A percentile compares a stretch with the other conserved stretches of the same genome.
Evolutionary conservation across 1,140 invertebrate genomes (phyloP).

Genomic region (Pentalonia nigronervosa): DNA sequence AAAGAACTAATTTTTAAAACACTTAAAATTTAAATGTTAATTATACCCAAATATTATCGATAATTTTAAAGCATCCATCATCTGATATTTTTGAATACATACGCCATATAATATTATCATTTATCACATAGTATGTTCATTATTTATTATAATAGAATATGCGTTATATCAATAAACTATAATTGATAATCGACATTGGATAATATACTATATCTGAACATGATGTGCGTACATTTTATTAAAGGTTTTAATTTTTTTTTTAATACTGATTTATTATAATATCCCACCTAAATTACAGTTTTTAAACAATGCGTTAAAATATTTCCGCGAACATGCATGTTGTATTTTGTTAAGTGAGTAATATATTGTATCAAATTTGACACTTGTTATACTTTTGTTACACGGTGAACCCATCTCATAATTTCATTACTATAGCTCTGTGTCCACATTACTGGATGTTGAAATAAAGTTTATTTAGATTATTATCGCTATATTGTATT

Average conservation of each 20-base stretch:
- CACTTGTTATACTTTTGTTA: not conserved
- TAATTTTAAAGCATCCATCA: not conserved
- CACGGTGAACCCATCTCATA: not conserved
- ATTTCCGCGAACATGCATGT: not conserved
- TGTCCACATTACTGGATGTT: not conserved
- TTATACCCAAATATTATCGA: not conserved
- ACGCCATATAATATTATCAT: too few relatives aligned
- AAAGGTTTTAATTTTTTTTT: not conserved
- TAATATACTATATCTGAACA: too few relatives aligned
- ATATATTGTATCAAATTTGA: not conserved
- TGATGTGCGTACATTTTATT: not conserved
- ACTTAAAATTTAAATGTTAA: not conserved
- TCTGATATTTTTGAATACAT: not conserved
- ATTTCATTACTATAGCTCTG: not conserved
- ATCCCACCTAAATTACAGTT: not conserved
- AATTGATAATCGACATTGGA: not conserved
- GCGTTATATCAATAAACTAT: not conserved
- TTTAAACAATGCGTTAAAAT: not conserved
- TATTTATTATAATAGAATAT: not conserved
- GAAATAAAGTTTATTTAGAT: conserved; percentile 4
- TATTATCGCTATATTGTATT: not conserved
- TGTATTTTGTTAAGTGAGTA: not conserved
- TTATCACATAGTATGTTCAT: not conserved
- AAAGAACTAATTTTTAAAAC: not conserved
- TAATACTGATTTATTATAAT: not conserved